Evolutionary conservation across 2,888 invertebrate species (phyloP).

Genomic region (Acronicta leporina): DNA sequence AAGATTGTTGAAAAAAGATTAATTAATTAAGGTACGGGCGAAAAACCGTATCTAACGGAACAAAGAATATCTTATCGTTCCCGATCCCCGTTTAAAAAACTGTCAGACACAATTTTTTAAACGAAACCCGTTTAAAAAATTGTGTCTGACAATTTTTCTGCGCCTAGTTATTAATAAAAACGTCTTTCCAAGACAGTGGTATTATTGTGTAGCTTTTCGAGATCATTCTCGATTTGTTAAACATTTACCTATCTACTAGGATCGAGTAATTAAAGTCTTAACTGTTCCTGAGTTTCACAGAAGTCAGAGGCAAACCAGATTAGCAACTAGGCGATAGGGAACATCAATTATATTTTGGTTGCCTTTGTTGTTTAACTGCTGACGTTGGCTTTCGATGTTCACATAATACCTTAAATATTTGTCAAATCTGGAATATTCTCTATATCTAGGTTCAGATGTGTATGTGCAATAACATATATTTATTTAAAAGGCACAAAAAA

Average conservation of each 20-base stretch:
- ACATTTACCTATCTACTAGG: conserved; percentile 6
- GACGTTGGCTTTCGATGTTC: neutral
- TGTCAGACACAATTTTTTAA: too few relatives aligned
- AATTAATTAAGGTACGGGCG: conserved; percentile 5
- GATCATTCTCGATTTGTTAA: conserved; percentile 8
- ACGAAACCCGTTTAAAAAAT: too few relatives aligned
- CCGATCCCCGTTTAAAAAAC: too few relatives aligned
- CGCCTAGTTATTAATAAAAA: conserved; percentile 31
- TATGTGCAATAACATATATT: too few relatives aligned
- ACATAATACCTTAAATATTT: neutral
- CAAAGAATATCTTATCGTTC: conserved; percentile 1
- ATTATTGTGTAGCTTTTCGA: conserved; percentile 18
- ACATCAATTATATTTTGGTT: conserved; percentile 19
- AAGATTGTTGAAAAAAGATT: conserved; percentile 5
- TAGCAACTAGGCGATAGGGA: conserved; percentile 19
- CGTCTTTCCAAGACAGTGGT: conserved; percentile 12
- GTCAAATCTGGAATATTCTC: too few relatives aligned
- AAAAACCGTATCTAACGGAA: conserved; percentile 8
- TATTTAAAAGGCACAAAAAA: too few relatives aligned
- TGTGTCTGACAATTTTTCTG: conserved; percentile 16
- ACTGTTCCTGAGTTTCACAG: conserved; percentile 14
- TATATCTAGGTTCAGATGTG: too few relatives aligned
- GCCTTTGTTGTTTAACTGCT: conserved; percentile 17
- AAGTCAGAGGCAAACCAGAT: conserved; percentile 19
- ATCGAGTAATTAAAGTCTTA: conserved; percentile 28